A percentile compares a stretch with the other conserved stretches of the same genome.
Evolutionary conservation across 2,888 invertebrate species (phyloP).

Genomic region (Baccha elongata): DNA sequence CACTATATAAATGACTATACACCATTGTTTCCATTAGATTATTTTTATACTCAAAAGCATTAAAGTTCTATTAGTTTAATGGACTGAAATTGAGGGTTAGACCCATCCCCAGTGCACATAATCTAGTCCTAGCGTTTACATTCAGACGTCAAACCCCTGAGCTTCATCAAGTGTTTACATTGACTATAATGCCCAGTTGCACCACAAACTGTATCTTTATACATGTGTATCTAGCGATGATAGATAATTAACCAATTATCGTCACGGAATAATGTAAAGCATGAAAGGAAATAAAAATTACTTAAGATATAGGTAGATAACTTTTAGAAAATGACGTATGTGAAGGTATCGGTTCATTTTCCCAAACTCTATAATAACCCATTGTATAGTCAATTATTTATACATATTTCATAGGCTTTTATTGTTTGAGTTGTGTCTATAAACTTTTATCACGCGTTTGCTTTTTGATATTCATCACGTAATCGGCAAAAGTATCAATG

Average conservation of each 20-base stretch:
- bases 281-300: constrained; percentile 10
- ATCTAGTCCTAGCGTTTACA: background rate
- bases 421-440: constrained; percentile 26
- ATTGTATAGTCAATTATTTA: background rate
- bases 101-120: background rate
- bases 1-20: background rate
- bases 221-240: constrained; percentile 7
- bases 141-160: background rate
- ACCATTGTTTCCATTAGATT: constrained; percentile 33
- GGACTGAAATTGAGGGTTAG: constrained; percentile 34
- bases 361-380: background rate
- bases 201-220: background rate
- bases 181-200: constrained; percentile 15
- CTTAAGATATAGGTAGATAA: background rate
- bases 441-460: constrained; percentile 6
- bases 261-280: constrained; percentile 38
- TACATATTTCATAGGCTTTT: constrained; percentile 19
- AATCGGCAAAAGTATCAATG: constrained; percentile 13
- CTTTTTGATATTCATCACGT: constrained; percentile 10
- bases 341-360: background rate
- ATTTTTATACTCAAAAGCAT: constrained; percentile 26
- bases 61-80: constrained; percentile 55
- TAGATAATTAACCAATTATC: constrained; percentile 57
- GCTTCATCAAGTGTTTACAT: constrained; percentile 15
- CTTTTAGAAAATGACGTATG: background rate